Evolutionary conservation across 2,888 invertebrate genomes (phyloP), one percentile per base, ranked within the genome.

Genomic region (Heliconius sara): DNA sequence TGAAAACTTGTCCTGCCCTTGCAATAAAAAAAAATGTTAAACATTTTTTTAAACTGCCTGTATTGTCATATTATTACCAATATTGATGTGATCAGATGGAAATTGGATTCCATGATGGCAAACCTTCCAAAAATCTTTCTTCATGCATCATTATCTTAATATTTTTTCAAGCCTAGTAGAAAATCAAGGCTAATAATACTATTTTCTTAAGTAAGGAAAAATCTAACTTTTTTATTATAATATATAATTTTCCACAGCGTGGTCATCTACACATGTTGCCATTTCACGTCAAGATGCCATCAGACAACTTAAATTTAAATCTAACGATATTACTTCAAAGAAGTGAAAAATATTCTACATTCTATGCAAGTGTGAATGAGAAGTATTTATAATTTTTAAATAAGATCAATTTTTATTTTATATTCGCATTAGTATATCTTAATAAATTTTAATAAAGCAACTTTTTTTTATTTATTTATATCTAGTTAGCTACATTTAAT

Each of bases 211-310:
- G 19, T 5, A 47, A 25, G 7, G 5, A 47, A 43, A 43, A 43
- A 43, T 1, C 5, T 16, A 47, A 25, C 16, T 43, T 47, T 22
- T 43, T 47, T 22, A n/a, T 57, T 73, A 10, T 22, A 25, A 34
- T 57, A 6, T 57, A 25, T 12, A 2, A 34, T 60, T 60, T 73
- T n/a, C 12, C 25, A 22, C 87, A 95, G 94, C 90, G 76, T 93
- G 92, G 88, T 86, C 89, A 1, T 87, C 92, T 0, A 87, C 89
- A 5, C 91, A 92, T 82, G 88, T 94, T 30, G 93, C 94, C 22
- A 89, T 91, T 85, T 95, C 94, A 34, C 91, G 93, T 27, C 91
- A 92, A 83, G 94, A 95, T 77, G 95, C 95, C 3, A 91, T 95
- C 34, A 90, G 90, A 78, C 92, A 92, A 79, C 85, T 94, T 74